Evolutionary conservation across 2,888 invertebrate species (phyloP), one percentile per base, ranked within the genome.

Genomic region (Liodrosophila aerea): DNA sequence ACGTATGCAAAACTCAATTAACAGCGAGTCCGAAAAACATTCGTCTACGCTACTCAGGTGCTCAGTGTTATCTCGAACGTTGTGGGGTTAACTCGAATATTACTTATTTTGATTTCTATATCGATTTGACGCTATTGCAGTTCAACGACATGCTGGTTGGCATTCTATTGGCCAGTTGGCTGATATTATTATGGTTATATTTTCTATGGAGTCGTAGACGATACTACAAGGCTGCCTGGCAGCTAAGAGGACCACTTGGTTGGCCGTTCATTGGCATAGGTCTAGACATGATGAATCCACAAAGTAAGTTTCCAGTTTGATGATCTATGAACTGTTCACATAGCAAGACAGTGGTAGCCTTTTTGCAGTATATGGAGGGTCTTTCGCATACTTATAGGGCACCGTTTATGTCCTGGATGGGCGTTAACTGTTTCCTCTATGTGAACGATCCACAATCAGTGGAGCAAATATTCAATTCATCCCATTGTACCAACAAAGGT

Each of bases 321-420:
- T 3, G 8, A 16, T 2, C 4, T 27, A 5, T n/a, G n/a, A n/a
- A n/a, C n/a, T n/a, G n/a, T n/a, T n/a, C n/a, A n/a, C n/a, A n/a
- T n/a, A n/a, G n/a, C n/a, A n/a, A n/a, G n/a, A n/a, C n/a, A n/a
- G n/a, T n/a, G n/a, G n/a, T n/a, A n/a, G n/a, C n/a, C n/a, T n/a
- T n/a, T 29, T 41, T 41, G 8, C 8, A 9, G 4, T 13, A 9
- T 27, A 12, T n/a, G n/a, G 76, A 76, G 1, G 51, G 67, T 13
- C 62, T 69, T 8, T 72, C 87, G 0, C 64, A 75, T 1, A 57
- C 69, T 37, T 87, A 87, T 22, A 72, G 64, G 27, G 68, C 85
- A 0, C 88, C 89, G 2, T 88, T 87, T 16, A 81, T 89, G 41
- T 83, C 88, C 13, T 89, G 88, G 88, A 88, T 88, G 89, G 88